These are phyloP conservation scores for Phalera bucephala DNA, from an alignment of 2,888 invertebrate species.

Conservation along the genomic window DNA sequence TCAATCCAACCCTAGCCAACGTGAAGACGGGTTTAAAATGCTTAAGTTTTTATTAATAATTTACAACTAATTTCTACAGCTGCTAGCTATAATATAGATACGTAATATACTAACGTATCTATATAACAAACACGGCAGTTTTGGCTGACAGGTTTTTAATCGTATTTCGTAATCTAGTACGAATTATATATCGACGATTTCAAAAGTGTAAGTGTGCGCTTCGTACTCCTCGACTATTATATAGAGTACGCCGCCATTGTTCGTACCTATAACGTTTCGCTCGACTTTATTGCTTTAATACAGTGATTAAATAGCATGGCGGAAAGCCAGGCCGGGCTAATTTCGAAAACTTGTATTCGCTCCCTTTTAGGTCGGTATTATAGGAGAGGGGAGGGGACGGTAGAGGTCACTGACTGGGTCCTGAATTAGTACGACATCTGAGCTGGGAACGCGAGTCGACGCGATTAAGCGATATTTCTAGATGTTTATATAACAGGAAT, in stretches of 20 bases:
- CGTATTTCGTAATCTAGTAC: too few relatives aligned
- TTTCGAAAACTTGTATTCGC: constrained; percentile 58
- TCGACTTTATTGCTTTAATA: constrained; percentile 65
- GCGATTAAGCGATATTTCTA: constrained; percentile 1
- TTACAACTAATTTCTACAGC: too few relatives aligned
- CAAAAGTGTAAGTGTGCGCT: too few relatives aligned
- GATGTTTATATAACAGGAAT: constrained; percentile 7
- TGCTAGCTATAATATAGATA: too few relatives aligned
- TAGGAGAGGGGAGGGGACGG: constrained; percentile 8
- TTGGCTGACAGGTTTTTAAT: too few relatives aligned
- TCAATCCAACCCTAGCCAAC: too few relatives aligned
- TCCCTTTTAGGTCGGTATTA: constrained; percentile 44
- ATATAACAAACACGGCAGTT: too few relatives aligned
- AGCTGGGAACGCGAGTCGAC: constrained; percentile 1
- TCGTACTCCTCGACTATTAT: background rate
- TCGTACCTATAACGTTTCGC: constrained; percentile 46
- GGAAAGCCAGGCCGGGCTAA: constrained; percentile 61
- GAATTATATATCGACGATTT: too few relatives aligned
- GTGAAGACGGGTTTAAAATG: too few relatives aligned
- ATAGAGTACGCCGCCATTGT: constrained; percentile 51
- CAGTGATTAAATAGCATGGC: constrained; percentile 71
- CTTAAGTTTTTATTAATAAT: too few relatives aligned
- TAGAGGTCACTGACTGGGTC: constrained; percentile 46
- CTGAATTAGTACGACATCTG: constrained; percentile 29
- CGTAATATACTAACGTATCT: too few relatives aligned